Evolutionary conservation across 1,140 invertebrate genomes (phyloP).

Genomic region (Caenorhabditis latens): DNA sequence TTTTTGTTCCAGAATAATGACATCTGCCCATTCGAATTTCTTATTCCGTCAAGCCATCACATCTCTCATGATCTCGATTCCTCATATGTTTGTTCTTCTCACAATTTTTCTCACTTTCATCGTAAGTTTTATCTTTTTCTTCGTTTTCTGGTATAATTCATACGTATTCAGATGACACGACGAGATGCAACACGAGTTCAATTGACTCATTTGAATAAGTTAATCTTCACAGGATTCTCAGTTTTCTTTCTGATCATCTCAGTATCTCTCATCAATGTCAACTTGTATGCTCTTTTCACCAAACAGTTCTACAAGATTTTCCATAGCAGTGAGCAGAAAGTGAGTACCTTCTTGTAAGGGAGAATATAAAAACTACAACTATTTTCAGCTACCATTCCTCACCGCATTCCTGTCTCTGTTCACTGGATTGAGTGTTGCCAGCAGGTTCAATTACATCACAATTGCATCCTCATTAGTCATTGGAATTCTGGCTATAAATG

Average conservation of each 20-base stretch:
- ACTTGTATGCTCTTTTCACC: conserved; percentile 30
- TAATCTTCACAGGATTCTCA: conserved; percentile 27
- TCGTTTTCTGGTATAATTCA: background rate
- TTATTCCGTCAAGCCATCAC: background rate
- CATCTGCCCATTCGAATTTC: conserved; percentile 9
- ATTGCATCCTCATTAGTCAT: conserved; percentile 28
- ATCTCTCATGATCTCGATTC: conserved; percentile 28
- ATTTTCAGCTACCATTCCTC: conserved; percentile 35
- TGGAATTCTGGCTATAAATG: conserved; percentile 11
- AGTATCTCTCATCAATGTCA: conserved; percentile 13
- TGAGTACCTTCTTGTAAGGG: background rate
- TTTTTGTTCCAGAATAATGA: conserved; percentile 20
- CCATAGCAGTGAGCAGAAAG: conserved; percentile 46
- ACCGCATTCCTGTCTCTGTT: conserved; percentile 17
- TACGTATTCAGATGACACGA: background rate
- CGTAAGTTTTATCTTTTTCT: conserved; percentile 21
- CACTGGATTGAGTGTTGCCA: conserved; percentile 29
- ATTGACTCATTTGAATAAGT: conserved; percentile 26
- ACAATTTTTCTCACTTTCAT: conserved; percentile 12
- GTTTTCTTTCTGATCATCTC: conserved; percentile 37
- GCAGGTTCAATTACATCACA: conserved; percentile 39
- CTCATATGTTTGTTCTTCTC: conserved; percentile 22
- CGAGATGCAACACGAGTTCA: conserved; percentile 9
- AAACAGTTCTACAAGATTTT: conserved; percentile 46
- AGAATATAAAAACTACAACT: no score